phyloP scores from a whole-genome alignment of 2,888 invertebrate genomes.

The Drosophila gaucha region DNA sequence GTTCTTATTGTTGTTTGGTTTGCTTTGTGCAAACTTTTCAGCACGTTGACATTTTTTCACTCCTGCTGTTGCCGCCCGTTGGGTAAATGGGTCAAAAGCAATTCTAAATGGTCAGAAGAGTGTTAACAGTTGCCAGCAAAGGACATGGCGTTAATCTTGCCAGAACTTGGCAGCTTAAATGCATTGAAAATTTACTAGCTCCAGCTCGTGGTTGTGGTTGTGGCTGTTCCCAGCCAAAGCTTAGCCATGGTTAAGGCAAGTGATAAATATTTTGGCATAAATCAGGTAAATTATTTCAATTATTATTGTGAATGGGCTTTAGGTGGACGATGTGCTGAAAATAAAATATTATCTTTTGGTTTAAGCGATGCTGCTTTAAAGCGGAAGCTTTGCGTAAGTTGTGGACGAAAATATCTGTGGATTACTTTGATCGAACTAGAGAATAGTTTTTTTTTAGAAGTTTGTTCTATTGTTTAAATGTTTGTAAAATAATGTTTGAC shows the following conservation, averaged over 20 bases:
- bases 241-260: slow-evolving; percentile 3
- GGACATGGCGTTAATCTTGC: slow-evolving; percentile 32
- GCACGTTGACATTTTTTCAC: slow-evolving; percentile 50
- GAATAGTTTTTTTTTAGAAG: not conserved
- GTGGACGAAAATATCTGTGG: not conserved
- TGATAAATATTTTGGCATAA: slow-evolving; percentile 14
- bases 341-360: not conserved
- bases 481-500: too few relatives aligned
- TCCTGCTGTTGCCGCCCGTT: slow-evolving; percentile 1
- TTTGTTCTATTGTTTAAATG: too few relatives aligned
- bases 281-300: slow-evolving; percentile 19
- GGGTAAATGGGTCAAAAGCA: slow-evolving; percentile 26
- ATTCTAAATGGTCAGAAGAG: slow-evolving; percentile 23
- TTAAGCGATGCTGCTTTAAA: not conserved
- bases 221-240: not conserved
- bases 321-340: too few relatives aligned
- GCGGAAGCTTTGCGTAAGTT: not conserved
- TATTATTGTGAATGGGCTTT: not conserved
- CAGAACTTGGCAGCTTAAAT: slow-evolving; percentile 20
- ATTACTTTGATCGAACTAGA: not conserved
- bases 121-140: slow-evolving; percentile 38
- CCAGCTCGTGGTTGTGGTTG: slow-evolving; percentile 6
- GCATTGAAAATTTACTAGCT: slow-evolving; percentile 22
- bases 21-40: slow-evolving; percentile 47
- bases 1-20: slow-evolving; percentile 22